Conservation (phyloP, 2,797 vertebrate genomes). For the Fringilla coelebs region DNA sequence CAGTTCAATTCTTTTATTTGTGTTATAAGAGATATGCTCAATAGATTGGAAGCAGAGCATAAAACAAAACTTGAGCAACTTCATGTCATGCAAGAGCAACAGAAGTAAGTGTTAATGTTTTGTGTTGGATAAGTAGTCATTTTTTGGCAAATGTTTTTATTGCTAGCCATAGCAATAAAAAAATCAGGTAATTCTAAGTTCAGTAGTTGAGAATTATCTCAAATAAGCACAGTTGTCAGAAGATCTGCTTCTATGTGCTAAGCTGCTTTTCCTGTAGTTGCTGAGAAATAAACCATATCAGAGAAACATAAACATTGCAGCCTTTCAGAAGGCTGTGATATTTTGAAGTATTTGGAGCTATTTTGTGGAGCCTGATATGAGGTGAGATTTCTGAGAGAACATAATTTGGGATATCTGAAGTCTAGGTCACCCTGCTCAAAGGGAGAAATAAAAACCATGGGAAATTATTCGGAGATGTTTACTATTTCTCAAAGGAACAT, state of each 20-base stretch:
- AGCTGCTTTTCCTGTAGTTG: neutral
- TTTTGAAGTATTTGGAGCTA: neutral
- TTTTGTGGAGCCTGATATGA: neutral
- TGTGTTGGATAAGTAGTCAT: neutral
- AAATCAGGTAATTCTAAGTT: neutral
- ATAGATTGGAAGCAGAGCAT: slow-evolving; percentile 91
- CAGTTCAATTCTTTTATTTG: slow-evolving; percentile 98
- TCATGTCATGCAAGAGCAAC: slow-evolving; percentile 96
- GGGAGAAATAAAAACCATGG: neutral
- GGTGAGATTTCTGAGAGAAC: neutral
- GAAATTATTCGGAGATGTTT: neutral
- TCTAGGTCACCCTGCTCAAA: neutral
- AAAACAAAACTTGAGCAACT: slow-evolving; percentile 98
- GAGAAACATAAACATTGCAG: neutral
- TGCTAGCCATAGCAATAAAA: neutral
- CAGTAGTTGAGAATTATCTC: neutral
- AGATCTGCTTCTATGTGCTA: neutral
- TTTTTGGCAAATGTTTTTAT: neutral
- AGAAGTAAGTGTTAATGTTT: slow-evolving; percentile 80
- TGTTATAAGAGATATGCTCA: slow-evolving; percentile 96
- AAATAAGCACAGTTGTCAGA: neutral
- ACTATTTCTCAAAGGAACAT: neutral
- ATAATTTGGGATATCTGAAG: neutral
- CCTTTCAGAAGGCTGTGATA: neutral
- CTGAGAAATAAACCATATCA: neutral